These are phyloP conservation scores for Drosophila tropicalis DNA, from an alignment of 1,140 invertebrate species.

Conservation along the genomic window DNA sequence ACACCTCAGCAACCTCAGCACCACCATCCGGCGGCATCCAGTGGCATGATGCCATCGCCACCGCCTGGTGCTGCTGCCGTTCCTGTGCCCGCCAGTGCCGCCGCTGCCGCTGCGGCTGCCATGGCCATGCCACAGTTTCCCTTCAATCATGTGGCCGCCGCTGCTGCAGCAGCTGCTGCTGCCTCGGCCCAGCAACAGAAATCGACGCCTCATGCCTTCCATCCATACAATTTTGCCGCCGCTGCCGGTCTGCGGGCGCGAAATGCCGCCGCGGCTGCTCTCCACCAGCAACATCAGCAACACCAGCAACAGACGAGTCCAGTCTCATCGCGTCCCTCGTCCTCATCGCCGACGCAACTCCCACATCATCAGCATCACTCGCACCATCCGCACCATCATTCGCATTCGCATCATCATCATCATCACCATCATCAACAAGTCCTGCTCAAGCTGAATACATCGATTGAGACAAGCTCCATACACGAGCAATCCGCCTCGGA, in stretches of 20 bases:
- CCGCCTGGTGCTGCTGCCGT: conserved; percentile 79
- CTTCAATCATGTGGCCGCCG: conserved; percentile 84
- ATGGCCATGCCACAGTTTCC: conserved; percentile 84
- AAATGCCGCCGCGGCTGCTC: conserved; percentile 60
- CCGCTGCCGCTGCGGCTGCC: conserved; percentile 52
- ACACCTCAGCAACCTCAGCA: not conserved
- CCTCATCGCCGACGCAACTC: conserved; percentile 84
- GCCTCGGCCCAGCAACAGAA: conserved; percentile 69
- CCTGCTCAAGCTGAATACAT: conserved; percentile 84
- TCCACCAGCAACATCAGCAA: conserved; percentile 45
- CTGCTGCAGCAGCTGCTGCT: conserved; percentile 83
- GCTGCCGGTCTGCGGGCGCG: conserved; percentile 77
- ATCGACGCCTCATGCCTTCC: conserved; percentile 72
- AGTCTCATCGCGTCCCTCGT: conserved; percentile 84
- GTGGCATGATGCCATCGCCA: conserved; percentile 79
- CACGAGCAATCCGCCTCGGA: conserved; percentile 87
- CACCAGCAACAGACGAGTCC: conserved; percentile 83
- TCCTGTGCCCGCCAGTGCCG: conserved; percentile 62
- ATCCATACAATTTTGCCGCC: conserved; percentile 79
- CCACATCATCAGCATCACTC: not conserved
- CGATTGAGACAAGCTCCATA: conserved; percentile 85
- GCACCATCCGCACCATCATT: not conserved
- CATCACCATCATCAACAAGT: conserved; percentile 58
- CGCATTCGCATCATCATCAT: not conserved
- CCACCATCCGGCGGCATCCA: conserved; percentile 40